Base-by-base conservation (phyloP, 2,797 vertebrate species). In the Chloroceryle inda region DNA sequence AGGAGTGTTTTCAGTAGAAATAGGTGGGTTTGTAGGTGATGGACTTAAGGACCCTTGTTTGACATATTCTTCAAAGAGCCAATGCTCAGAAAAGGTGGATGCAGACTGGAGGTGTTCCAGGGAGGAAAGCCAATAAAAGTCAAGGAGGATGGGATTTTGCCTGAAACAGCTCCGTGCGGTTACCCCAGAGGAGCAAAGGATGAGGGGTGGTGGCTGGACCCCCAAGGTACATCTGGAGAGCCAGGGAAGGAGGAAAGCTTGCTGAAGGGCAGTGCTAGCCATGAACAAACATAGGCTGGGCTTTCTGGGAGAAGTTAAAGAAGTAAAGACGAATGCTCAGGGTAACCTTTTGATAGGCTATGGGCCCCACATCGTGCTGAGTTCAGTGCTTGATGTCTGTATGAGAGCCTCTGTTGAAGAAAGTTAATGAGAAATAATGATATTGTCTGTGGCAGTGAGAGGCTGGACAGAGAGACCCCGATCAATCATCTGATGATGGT, bases 131-230 rank as follows among this genome's bases (percentile, higher is more conserved):
- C 27, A 71, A 7, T 16, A 24, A 4, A 4, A 13, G 35, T 38
- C 27, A 59, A 44, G 47, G 3, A 81, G 56, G 61, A 59, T 5
- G 69, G 31, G 31, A 11, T 33, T 81, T 74, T 83, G 42, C 59
- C 67, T 93, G 79, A 52, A 62, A 73, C 12, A 49, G 6, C 59
- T 35, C 13, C 49, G 13, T 33, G 71, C 22, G 53, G 33, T 49
- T 62, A 45, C 33, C 33, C 26, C 42, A 68, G 55, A 53, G 13
- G 22, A 93, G 11, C 15, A 78, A 79, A 76, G 35, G 47, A 50
- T 0, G 0, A 64, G 33, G 27, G 5, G 13, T 11, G 53, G 21
- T 52, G 56, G 12, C n/a, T 84, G 63, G 7, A 12, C 5, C 0
- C 29, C 26, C 22, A 61, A 61, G 38, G 37, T 37, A 40, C 22